These are phyloP conservation scores for Umimayanthus kanabou DNA, from an alignment of 92 coral and sea anemone genomes.

Conservation along the genomic window DNA sequence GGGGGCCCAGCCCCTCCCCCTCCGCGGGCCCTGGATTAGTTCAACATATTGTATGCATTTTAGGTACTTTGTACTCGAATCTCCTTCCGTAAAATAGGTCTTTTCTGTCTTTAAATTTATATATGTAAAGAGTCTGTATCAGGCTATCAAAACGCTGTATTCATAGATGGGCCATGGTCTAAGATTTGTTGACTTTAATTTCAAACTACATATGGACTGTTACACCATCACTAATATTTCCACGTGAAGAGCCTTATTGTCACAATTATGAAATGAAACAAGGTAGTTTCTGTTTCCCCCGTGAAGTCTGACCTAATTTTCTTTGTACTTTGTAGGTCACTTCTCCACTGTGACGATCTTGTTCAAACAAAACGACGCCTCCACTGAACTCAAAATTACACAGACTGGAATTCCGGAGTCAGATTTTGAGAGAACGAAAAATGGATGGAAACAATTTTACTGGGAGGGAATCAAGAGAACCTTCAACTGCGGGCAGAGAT, in stretches of 20 bases:
- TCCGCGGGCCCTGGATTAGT: too few relatives aligned
- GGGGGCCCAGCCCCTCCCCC: too few relatives aligned
- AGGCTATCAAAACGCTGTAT: neutral
- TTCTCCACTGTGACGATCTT: conserved; percentile 82
- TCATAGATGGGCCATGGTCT: neutral
- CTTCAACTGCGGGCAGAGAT: conserved; percentile 85
- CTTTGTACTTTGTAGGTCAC: conserved; percentile 65
- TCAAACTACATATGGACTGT: too few relatives aligned
- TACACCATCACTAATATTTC: too few relatives aligned
- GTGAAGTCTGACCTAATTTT: neutral
- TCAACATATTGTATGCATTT: too few relatives aligned
- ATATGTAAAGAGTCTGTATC: neutral
- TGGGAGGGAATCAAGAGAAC: conserved; percentile 94
- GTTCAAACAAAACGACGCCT: conserved; percentile 79
- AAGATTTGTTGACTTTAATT: too few relatives aligned
- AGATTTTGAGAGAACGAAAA: conserved; percentile 83
- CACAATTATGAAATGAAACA: neutral
- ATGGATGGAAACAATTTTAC: conserved; percentile 93
- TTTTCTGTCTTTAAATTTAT: neutral
- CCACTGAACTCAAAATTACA: conserved; percentile 77
- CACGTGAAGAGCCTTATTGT: too few relatives aligned
- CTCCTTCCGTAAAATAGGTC: too few relatives aligned
- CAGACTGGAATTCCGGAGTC: conserved; percentile 93
- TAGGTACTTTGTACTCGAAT: too few relatives aligned
- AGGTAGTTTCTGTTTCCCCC: neutral